Conservation (phyloP, 2,888 invertebrate genomes). For the Lasioglossum lativentre region DNA sequence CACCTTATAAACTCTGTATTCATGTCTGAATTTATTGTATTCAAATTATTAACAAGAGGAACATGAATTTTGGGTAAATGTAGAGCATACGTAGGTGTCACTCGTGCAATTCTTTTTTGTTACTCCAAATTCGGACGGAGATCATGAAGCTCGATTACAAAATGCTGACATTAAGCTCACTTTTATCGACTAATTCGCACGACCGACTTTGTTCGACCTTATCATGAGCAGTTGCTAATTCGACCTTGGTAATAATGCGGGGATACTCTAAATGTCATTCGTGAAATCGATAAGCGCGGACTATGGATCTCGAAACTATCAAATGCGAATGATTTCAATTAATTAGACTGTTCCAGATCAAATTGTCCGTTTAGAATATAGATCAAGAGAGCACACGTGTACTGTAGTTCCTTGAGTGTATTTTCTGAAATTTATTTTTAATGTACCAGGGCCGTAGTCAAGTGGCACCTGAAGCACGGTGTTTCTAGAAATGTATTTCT, state of each 20-base stretch:
- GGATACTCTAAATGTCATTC: conserved; percentile 43
- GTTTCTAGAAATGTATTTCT: no score
- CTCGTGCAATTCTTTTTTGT: background rate
- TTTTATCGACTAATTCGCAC: conserved; percentile 43
- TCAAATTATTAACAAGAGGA: no score
- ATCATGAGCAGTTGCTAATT: conserved; percentile 28
- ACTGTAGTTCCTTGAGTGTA: background rate
- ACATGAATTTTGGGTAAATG: no score
- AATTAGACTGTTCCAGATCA: background rate
- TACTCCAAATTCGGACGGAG: no score
- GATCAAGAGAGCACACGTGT: background rate
- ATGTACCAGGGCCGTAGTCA: background rate
- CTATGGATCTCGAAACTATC: background rate
- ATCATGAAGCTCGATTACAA: background rate
- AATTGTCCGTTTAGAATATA: background rate
- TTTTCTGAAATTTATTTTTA: background rate
- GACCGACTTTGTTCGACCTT: conserved; percentile 21
- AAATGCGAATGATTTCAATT: background rate
- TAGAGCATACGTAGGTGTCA: no score
- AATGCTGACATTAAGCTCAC: conserved; percentile 21
- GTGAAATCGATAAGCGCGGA: conserved; percentile 49
- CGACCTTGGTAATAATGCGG: conserved; percentile 38
- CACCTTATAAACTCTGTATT: background rate
- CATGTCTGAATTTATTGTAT: no score
- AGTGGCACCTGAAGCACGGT: background rate